Evolutionary conservation across 2,797 vertebrate genomes (phyloP), one percentile per base, ranked within the genome.

Genomic region (Acomys russatus): DNA sequence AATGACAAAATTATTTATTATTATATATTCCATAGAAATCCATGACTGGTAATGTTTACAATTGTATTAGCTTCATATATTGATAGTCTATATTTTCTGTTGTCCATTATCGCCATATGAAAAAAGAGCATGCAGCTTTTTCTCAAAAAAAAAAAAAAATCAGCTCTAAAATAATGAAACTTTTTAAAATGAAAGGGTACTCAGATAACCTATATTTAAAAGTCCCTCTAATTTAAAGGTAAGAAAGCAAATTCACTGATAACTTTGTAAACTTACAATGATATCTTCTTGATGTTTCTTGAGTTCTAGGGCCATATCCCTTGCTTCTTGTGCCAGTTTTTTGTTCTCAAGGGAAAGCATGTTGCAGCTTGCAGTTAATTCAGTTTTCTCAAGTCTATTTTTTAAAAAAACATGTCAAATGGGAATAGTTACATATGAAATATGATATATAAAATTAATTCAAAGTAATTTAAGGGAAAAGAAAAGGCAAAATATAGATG

Each of bases 331-430:
- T 93, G 97, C 86, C 96, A 99, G 96, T 90, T 97, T 95, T 76
- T 98, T 98, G 92, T 99, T 99, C 96, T 99, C 98, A 96, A 98
- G 96, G 94, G 98, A 98, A 85, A 99, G 96, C 91, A 98, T 98
- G 91, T 98, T 98, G 87, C 98, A 98, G 94, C 70, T 97, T 73
- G 85, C 97, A 93, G 98, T 97, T 18, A 99, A 97, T 56, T 99
- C 98, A 90, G 98, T 96, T 97, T 99, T 99, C 95, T 98, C 99
- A 87, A 97, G 89, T 98, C 99, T 99, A 94, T 93, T 95, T 92
- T 93, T 77, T 96, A 91, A 96, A 97, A 97, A 97, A 97, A 97
- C 54, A 96, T 33, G 22, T 61, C 35, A 97, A 64, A 82, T 9
- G 59, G 87, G 89, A 90, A 95, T 90, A 94, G 64, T 93, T 91